Percentiles rank a stretch among this genome's conserved stretches.
These are phyloP conservation scores for Paraescarpia echinospica DNA, from an alignment of 1,140 invertebrate species.

Conservation along the genomic window DNA sequence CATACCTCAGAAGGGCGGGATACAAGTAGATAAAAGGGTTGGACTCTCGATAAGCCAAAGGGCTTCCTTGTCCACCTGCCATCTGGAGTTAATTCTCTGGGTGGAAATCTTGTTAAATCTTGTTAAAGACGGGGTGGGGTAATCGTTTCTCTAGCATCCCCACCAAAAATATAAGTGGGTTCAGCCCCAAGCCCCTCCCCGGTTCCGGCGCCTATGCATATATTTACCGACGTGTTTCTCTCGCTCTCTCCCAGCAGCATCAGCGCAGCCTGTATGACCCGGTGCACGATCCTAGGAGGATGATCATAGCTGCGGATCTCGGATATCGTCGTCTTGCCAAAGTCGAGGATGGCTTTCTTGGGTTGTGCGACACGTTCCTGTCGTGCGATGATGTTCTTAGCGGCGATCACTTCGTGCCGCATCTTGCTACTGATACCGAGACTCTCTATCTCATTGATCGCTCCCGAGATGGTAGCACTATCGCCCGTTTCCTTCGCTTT, in stretches of 20 bases:
- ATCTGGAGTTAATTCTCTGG: too few relatives aligned
- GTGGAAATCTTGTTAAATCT: too few relatives aligned
- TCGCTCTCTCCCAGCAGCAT: slow-evolving; percentile 29
- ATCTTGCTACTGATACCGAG: background rate
- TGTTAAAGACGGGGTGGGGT: too few relatives aligned
- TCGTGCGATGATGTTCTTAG: background rate
- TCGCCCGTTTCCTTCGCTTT: background rate
- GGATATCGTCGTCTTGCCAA: slow-evolving; percentile 28
- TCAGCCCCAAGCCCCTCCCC: too few relatives aligned
- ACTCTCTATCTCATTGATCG: background rate
- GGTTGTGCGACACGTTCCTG: background rate
- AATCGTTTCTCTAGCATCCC: too few relatives aligned
- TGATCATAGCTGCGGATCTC: slow-evolving; percentile 24
- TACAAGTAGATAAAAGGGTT: too few relatives aligned
- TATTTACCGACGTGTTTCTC: slow-evolving; percentile 25
- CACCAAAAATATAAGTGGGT: too few relatives aligned
- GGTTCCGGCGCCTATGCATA: too few relatives aligned
- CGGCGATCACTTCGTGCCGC: background rate
- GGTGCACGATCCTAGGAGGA: slow-evolving; percentile 23
- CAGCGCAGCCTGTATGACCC: slow-evolving; percentile 25
- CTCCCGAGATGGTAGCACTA: background rate
- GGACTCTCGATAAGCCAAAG: too few relatives aligned
- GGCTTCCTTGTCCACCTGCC: too few relatives aligned
- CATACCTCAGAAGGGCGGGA: too few relatives aligned
- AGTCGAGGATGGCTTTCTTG: slow-evolving; percentile 19